These are phyloP conservation scores for Stratiomys singularior DNA, from an alignment of 2,888 invertebrate species.

Conservation along the genomic window DNA sequence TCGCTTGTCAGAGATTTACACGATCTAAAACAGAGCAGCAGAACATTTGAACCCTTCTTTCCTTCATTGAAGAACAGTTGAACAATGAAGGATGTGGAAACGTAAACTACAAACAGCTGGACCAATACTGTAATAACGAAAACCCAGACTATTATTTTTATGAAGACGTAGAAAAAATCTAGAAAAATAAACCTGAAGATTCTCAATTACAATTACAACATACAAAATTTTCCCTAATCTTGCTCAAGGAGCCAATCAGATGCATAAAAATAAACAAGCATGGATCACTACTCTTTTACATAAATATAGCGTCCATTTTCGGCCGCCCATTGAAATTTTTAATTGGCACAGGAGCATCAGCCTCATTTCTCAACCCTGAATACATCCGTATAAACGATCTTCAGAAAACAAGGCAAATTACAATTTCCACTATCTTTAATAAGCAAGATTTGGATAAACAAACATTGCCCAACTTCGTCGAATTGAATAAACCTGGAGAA, in stretches of 20 bases:
- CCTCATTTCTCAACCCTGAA: slow-evolving; percentile 30
- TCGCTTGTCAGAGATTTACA: too few species aligned
- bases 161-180: too few species aligned
- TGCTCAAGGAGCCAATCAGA: slow-evolving; percentile 52
- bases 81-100: too few species aligned
- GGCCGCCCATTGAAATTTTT: slow-evolving; percentile 49
- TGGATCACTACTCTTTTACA: slow-evolving; percentile 46
- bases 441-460: not conserved
- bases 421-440: slow-evolving; percentile 19
- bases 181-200: too few species aligned
- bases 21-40: too few species aligned
- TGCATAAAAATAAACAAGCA: slow-evolving; percentile 51
- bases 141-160: too few species aligned
- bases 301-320: slow-evolving; percentile 49
- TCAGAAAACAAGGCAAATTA: not conserved
- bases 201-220: too few species aligned
- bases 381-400: not conserved
- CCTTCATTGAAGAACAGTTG: too few species aligned
- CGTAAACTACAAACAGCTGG: too few species aligned
- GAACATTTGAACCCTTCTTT: too few species aligned
- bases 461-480: slow-evolving; percentile 29
- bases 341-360: slow-evolving; percentile 27
- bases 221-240: slow-evolving; percentile 51
- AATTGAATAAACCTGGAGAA: slow-evolving; percentile 43
- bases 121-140: too few species aligned